Conservation (phyloP, 1,140 invertebrate genomes). For the Pogonomyrmex californicus region DNA sequence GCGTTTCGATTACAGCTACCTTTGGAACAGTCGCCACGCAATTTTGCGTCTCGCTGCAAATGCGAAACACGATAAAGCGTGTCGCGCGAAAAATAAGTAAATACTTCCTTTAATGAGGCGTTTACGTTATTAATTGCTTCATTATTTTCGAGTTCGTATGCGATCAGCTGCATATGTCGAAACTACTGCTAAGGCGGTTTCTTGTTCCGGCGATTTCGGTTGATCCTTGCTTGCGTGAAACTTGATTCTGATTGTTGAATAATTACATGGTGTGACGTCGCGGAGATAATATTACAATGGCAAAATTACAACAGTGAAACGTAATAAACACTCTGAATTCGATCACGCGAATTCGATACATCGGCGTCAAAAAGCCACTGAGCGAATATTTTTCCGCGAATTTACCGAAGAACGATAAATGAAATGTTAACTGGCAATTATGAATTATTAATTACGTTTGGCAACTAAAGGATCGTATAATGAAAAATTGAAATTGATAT, state of each 20-base stretch:
- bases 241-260: constrained; percentile 34
- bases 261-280: constrained; percentile 21
- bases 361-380: not conserved
- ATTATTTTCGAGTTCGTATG: not conserved
- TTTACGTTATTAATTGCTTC: constrained; percentile 23
- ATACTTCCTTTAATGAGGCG: not conserved
- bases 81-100: constrained; percentile 2
- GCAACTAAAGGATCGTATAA: not conserved
- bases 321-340: constrained; percentile 3
- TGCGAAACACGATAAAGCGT: constrained; percentile 24
- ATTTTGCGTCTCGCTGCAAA: not conserved
- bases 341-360: constrained; percentile 17
- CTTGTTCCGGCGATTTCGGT: not conserved
- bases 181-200: not conserved
- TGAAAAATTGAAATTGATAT: not conserved
- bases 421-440: constrained; percentile 33
- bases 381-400: not conserved
- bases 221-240: not conserved
- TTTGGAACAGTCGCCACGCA: not conserved
- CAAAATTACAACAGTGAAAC: constrained; percentile 28
- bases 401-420: not conserved
- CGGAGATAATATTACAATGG: not conserved
- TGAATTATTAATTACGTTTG: not conserved
- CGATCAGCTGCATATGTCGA: not conserved
- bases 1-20: not conserved